Conservation (phyloP, 2,888 invertebrate genomes). For the Drosophila monieri region DNA sequence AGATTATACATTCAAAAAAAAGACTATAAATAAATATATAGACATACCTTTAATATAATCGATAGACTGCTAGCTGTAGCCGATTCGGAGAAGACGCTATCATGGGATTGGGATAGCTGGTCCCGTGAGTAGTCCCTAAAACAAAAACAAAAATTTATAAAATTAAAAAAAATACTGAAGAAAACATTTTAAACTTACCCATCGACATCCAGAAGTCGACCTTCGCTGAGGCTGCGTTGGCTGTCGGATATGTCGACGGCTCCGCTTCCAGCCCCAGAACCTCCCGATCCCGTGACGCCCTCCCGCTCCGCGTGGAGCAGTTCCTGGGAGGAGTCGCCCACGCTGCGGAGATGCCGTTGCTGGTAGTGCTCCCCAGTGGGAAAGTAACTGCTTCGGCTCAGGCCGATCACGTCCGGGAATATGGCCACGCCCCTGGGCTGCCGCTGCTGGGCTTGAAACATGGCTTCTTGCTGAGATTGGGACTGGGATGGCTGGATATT, state of each 20-base stretch:
- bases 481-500: slow-evolving; percentile 37
- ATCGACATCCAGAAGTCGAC: slow-evolving; percentile 78
- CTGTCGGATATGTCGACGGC: slow-evolving; percentile 82
- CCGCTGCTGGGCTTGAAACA: slow-evolving; percentile 65
- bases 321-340: slow-evolving; percentile 81
- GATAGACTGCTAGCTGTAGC: slow-evolving; percentile 84
- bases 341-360: slow-evolving; percentile 74
- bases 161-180: background rate
- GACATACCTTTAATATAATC: slow-evolving; percentile 82
- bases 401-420: slow-evolving; percentile 68
- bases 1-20: background rate
- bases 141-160: background rate
- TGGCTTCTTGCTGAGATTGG: slow-evolving; percentile 49
- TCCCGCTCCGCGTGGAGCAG: slow-evolving; percentile 55
- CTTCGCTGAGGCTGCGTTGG: slow-evolving; percentile 84
- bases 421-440: slow-evolving; percentile 75
- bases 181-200: slow-evolving; percentile 71
- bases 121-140: slow-evolving; percentile 82
- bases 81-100: slow-evolving; percentile 93
- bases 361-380: slow-evolving; percentile 69
- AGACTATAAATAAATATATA: background rate
- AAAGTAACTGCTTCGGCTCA: slow-evolving; percentile 70
- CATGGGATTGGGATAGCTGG: slow-evolving; percentile 93
- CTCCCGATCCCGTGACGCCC: slow-evolving; percentile 31
- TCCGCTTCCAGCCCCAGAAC: slow-evolving; percentile 17